Evolutionary conservation across 2,888 invertebrate species (phyloP), one percentile per base, ranked within the genome.

Genomic region (Bursaphelenchus okinawaensis): DNA sequence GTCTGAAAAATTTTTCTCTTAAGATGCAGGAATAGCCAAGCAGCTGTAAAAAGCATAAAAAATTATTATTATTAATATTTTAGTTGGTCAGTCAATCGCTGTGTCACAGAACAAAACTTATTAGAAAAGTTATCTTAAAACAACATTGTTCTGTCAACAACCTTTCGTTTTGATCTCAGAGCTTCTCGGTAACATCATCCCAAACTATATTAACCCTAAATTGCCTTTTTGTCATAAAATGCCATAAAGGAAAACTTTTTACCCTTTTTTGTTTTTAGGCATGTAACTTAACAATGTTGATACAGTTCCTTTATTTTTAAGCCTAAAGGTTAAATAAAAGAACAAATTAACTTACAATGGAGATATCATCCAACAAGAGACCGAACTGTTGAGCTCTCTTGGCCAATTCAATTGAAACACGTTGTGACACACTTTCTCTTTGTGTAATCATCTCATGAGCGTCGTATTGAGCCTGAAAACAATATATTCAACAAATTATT

Each of bases 361-460:
- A 95, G 84, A 98, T 98, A 84, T 98, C 98, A 84, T 98, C 98
- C 65, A 98, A 87, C 82, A 98, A 91, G 62, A 98, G 88, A 59
- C 98, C 98, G 85, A 98, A 98, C 83, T 95, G 92, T 52, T 88
- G 85, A 40, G 95, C 93, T 85, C 98, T 88, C 76, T 93, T 91
- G 0, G 90, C 93, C 73, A 98, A 87, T 77, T 90, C 90, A 74
- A 95, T 93, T 73, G 88, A 91, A 7, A 94, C 92, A 85, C 90
- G 90, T 83, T 91, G 91, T 72, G 91, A 91, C 1, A 91, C 91
- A 9, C 89, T 81, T 81, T 98, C 98, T 88, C 98, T 89, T 86
- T 98, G 95, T 66, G 96, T 98, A 82, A 98, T 98, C 78, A 98
- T 87, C 86, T 98, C 98, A 71, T 95, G 92, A 66, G 98, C 98